Base-by-base conservation (phyloP, 2,113 vertebrate genomes). In the Sorex fumeus region DNA sequence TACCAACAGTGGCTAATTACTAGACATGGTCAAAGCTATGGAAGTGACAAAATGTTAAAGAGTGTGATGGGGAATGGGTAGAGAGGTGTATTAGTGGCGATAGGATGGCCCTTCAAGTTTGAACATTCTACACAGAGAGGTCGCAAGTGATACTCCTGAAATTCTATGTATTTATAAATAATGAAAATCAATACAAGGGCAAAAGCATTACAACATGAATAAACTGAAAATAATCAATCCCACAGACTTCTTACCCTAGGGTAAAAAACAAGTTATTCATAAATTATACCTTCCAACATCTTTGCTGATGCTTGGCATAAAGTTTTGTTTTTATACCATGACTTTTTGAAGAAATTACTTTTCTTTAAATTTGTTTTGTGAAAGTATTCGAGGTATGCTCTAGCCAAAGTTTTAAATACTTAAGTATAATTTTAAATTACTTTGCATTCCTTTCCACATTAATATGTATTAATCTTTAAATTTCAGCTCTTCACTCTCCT, bases 401-500 rank as follows among this genome's bases (percentile, higher is more conserved):
- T 28, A 84, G 19, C 10, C 77, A 74, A 12, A 27, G 16, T 77
- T 34, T 83, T 80, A 94, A 91, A 76, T 12, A 87, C 30, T 74
- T 95, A 90, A 96, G 71, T 4, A 30, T 27, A 34, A 32, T 94
- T 90, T 90, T 93, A 60, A 69, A 28, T 40, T 0, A 15, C 32
- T 78, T 71, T 81, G 53, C 0, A 6, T 90, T 95, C 94, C 76
- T 90, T 95, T 87, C 60, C 25, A 43, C 1, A n/a, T 13, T 76
- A 40, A 10, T 71, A 67, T 50, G 16, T 34, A 36, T 67, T 64
- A 12, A 82, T 62, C 25, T 13, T 19, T 47, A 93, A 93, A 93
- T 57, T n/a, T 84, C 70, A 5, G 62, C 71, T 91, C 84, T 71
- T 96, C 90, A 25, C 74, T 32, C 70, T 95, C 82, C 34, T 91